phyloP scores from a whole-genome alignment of 2,888 invertebrate species.

The Thymelicus sylvestris region DNA sequence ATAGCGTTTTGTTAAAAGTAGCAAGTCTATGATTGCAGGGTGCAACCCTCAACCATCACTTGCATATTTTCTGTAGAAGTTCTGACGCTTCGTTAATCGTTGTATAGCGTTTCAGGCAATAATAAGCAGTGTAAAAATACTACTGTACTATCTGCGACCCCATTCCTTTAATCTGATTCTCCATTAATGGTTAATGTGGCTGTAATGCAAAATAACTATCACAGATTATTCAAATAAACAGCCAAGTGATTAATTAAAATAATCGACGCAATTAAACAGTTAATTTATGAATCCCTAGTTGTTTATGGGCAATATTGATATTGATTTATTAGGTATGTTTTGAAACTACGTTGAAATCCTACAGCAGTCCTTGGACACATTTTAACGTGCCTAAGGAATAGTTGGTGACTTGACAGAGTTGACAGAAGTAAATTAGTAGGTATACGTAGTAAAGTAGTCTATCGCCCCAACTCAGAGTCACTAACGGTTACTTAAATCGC shows the following conservation, averaged over 20 bases:
- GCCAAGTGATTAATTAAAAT: neutral
- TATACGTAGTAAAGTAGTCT: too few relatives aligned
- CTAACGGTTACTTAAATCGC: too few relatives aligned
- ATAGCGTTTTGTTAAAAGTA: neutral
- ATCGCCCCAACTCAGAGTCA: too few relatives aligned
- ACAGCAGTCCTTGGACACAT: too few relatives aligned
- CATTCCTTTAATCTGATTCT: constrained; percentile 8
- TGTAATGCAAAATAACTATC: constrained; percentile 13
- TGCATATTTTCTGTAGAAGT: constrained; percentile 22
- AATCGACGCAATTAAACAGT: neutral
- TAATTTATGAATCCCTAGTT: neutral
- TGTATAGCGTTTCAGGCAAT: constrained; percentile 26
- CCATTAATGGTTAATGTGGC: constrained; percentile 9
- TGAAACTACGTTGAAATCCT: too few relatives aligned
- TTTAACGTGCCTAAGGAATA: too few relatives aligned
- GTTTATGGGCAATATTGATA: neutral
- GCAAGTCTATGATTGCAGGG: neutral
- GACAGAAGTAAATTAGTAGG: too few relatives aligned
- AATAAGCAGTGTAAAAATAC: constrained; percentile 27
- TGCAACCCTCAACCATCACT: constrained; percentile 4
- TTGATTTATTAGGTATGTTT: neutral
- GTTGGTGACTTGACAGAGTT: too few relatives aligned
- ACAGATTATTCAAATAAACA: constrained; percentile 1
- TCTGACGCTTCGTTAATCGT: constrained; percentile 20
- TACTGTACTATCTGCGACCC: constrained; percentile 20